These are phyloP conservation scores for Heteromormyrus szaboi DNA, from an alignment of 2,797 vertebrate genomes.

Conservation along the genomic window DNA sequence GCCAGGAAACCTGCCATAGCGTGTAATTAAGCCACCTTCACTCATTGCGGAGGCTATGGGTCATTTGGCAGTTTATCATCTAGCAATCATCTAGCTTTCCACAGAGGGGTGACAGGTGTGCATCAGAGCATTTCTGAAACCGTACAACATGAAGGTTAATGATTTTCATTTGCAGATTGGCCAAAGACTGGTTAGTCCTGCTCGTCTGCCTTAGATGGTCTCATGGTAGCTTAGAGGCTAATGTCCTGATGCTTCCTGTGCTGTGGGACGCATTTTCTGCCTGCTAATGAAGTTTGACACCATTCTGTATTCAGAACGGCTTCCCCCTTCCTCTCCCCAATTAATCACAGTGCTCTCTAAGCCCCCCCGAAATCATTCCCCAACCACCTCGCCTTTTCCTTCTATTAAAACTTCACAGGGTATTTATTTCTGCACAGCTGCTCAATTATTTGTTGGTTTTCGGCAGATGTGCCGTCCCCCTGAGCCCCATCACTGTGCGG, in stretches of 20 bases:
- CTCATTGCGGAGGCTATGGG: background rate
- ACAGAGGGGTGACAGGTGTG: background rate
- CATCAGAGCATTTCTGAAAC: background rate
- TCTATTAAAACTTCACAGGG: constrained; percentile 33
- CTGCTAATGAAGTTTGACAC: constrained; percentile 48
- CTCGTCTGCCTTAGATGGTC: background rate
- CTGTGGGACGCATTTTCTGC: constrained; percentile 29
- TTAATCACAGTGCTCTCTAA: constrained; percentile 44
- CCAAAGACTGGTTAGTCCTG: background rate
- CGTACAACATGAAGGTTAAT: background rate
- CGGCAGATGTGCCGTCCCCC: background rate
- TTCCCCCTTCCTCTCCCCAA: constrained; percentile 26
- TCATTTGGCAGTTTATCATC: background rate
- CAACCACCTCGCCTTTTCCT: constrained; percentile 21
- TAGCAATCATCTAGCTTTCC: background rate
- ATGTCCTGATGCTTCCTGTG: constrained; percentile 16
- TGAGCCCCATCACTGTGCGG: background rate
- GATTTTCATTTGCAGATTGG: background rate
- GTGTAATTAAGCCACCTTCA: background rate
- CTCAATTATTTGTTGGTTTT: background rate
- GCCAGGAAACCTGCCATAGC: background rate
- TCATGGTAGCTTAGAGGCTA: background rate
- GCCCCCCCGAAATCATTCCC: constrained; percentile 19
- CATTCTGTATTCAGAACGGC: constrained; percentile 39
- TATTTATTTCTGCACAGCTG: constrained; percentile 16